Base-by-base conservation (phyloP, 64 coral and sea anemone genomes). In the Montipora capricornis region DNA sequence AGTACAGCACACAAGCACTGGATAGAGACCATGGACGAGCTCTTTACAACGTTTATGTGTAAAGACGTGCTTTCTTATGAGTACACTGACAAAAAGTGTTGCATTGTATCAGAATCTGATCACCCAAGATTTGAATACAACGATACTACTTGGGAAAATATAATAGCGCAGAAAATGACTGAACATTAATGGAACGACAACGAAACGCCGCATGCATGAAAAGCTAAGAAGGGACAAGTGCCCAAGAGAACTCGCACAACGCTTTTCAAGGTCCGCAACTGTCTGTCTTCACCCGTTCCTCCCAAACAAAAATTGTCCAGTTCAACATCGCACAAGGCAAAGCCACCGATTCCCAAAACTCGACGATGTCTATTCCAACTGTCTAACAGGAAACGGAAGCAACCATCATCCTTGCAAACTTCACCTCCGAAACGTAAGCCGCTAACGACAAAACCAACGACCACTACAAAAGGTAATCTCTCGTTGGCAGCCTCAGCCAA, bases 1-100 rank as follows among this genome's bases (percentile, higher is more conserved):
- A 81, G 79, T 81, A 20, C 53, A 81, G 8, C 48, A 88, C 79
- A 81, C 53, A 81, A 62, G 79, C 79, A 10, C 53, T 81, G 79
- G 79, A 26, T 81, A 8, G 79, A 81, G 20, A 55, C 20, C 6
- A 59, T 81, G 49, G 79, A 81, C 52, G 20, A 81, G 53, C 20
- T 81, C 10, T 81, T 81, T 60, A 60, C 50, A 10, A 2, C 52
- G 20, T 81, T 81, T 7, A 22, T 81, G n/a, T 19, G 19, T 26
- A 88, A 88, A 75, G 85, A 88, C 69, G 26, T 22, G 22, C 69
- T 88, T 7, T 24, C 68, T 5, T 88, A 88, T 75, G 70, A 22
- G 68, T 88, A 26, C n/a, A 75, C 47, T 57, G 85, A 88, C 20
- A 44, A 73, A 17, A 24, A 24, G 10, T 74, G 50, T 22, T 88